phyloP scores from a whole-genome alignment of 2,797 vertebrate genomes.

The Argya squamiceps region DNA sequence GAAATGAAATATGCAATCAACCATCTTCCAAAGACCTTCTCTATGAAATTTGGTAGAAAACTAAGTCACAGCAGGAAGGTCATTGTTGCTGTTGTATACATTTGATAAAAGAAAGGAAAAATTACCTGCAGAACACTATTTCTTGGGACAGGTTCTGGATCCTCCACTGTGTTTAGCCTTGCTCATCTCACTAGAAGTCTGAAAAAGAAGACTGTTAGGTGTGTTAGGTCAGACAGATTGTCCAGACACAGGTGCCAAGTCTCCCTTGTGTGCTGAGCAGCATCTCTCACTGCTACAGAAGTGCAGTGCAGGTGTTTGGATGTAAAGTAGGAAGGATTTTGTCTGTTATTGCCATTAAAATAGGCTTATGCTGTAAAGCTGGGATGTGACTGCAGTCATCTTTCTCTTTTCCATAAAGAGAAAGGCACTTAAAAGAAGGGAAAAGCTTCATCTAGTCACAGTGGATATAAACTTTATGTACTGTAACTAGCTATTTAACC shows the following conservation, averaged over 20 bases:
- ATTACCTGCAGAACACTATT: not conserved
- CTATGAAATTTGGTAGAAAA: not conserved
- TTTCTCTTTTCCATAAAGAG: not conserved
- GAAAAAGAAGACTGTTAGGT: not conserved
- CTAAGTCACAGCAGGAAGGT: not conserved
- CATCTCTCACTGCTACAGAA: not conserved
- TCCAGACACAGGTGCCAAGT: fast-evolving
- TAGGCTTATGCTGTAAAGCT: not conserved
- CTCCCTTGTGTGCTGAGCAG: not conserved
- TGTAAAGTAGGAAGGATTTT: not conserved
- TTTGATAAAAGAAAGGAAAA: not conserved
- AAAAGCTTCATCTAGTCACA: conserved; percentile 20
- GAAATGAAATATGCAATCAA: not conserved
- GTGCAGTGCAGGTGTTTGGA: not conserved
- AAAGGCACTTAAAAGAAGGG: not conserved
- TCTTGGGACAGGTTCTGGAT: not conserved
- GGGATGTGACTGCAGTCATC: not conserved
- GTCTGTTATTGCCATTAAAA: not conserved
- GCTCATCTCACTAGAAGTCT: not conserved
- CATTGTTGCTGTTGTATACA: not conserved
- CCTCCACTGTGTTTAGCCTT: not conserved
- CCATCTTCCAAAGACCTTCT: not conserved
- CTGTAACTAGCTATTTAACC: conserved; percentile 66
- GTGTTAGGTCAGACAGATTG: not conserved
- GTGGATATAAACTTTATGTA: conserved; percentile 70